Percentiles rank a stretch among this genome's conserved stretches.
Conservation (phyloP, 1,140 invertebrate species). For the Campoletis sonorensis region DNA sequence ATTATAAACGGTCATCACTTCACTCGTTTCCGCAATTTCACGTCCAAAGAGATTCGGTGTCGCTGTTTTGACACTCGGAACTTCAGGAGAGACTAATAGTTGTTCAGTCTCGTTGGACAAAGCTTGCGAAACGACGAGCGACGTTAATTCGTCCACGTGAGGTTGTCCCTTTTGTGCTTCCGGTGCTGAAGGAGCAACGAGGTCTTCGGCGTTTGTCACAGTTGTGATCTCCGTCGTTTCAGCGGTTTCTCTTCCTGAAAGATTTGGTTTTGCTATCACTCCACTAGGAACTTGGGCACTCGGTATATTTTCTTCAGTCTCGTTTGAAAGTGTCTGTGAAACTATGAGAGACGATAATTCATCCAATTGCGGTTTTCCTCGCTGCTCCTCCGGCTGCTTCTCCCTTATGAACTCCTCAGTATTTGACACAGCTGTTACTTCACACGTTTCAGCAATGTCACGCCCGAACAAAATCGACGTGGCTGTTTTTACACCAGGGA, state of each 20-base stretch:
- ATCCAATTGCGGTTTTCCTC: conserved; percentile 57
- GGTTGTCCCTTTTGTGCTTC: conserved; percentile 58
- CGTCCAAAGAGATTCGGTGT: conserved; percentile 58
- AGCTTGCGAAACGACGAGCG: conserved; percentile 61
- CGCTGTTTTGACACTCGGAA: conserved; percentile 57
- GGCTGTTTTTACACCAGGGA: conserved; percentile 61
- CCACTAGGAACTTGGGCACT: conserved; percentile 47
- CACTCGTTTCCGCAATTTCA: conserved; percentile 63
- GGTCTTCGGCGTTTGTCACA: conserved; percentile 43
- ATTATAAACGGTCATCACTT: conserved; percentile 61
- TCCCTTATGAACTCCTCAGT: conserved; percentile 60
- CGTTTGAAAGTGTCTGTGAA: conserved; percentile 58
- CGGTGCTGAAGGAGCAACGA: conserved; percentile 44
- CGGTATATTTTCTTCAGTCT: conserved; percentile 56
- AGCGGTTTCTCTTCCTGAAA: conserved; percentile 62
- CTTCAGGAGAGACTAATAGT: conserved; percentile 48
- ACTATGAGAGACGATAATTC: conserved; percentile 52
- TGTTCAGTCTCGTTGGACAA: conserved; percentile 59
- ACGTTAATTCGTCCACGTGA: conserved; percentile 58
- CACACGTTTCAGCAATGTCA: conserved; percentile 67
- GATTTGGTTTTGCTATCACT: conserved; percentile 57
- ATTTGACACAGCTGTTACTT: conserved; percentile 61
- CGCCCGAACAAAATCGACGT: conserved; percentile 59
- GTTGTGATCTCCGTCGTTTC: conserved; percentile 60
- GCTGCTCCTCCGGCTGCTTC: conserved; percentile 57